A percentile compares a stretch with the other conserved stretches of the same genome.
Conservation (phyloP, 2,797 vertebrate genomes). For the Erpetoichthys calabaricus region DNA sequence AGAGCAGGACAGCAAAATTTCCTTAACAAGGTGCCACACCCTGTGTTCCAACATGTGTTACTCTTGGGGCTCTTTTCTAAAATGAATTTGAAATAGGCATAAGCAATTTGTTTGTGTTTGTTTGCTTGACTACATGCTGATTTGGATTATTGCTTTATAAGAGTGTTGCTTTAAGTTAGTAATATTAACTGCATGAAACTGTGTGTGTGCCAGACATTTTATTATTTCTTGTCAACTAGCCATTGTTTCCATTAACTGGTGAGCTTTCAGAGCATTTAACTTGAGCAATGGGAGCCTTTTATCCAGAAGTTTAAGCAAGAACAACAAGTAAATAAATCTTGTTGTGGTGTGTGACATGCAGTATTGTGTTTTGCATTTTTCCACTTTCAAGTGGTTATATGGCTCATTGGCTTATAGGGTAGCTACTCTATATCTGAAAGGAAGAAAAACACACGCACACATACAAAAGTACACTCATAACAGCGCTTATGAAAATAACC, state of each 20-base stretch:
- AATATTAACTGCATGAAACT: no score
- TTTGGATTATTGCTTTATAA: no score
- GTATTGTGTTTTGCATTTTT: constrained; percentile 15
- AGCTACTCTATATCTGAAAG: constrained; percentile 25
- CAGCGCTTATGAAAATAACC: constrained; percentile 48
- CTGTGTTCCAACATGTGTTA: no score
- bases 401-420: constrained; percentile 31
- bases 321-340: neutral
- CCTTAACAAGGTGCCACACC: no score
- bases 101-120: no score
- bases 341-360: neutral
- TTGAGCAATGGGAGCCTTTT: neutral
- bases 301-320: neutral
- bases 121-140: no score
- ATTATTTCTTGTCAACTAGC: neutral
- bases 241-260: neutral
- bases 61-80: no score
- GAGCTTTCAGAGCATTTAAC: neutral
- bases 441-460: neutral
- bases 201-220: no score
- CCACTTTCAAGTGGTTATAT: constrained; percentile 34
- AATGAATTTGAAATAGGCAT: no score
- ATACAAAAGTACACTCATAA: constrained; percentile 21
- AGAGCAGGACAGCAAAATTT: no score
- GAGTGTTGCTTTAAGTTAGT: no score